These are phyloP conservation scores for Lophura nycthemera DNA, from an alignment of 2,113 vertebrate genomes.

Conservation along the genomic window DNA sequence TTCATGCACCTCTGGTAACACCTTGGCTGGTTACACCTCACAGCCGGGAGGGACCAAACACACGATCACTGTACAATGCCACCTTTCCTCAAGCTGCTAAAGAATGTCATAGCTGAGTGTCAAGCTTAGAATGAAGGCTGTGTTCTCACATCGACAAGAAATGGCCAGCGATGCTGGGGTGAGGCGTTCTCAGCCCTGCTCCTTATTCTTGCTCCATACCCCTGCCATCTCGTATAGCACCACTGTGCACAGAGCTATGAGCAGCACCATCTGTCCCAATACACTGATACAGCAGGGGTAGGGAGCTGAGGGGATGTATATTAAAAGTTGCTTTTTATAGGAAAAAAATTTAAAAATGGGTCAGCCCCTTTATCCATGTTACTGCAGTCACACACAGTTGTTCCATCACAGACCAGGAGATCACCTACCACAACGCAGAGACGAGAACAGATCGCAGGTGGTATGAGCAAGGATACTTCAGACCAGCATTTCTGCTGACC, in stretches of 20 bases:
- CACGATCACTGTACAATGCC: not conserved
- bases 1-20: not conserved
- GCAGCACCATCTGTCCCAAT: not conserved
- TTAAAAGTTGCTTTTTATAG: not conserved
- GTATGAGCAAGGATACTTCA: not conserved
- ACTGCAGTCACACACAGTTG: not conserved
- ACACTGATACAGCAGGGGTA: not conserved
- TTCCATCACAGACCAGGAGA: not conserved
- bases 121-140: not conserved
- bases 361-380: not conserved
- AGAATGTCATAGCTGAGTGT: not conserved
- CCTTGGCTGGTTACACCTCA: not conserved
- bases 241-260: not conserved
- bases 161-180: not conserved
- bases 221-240: not conserved
- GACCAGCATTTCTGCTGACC: slow-evolving; percentile 43
- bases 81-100: slow-evolving; percentile 7
- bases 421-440: slow-evolving; percentile 11
- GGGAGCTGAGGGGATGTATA: not conserved
- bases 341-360: too few species aligned
- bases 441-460: slow-evolving; percentile 15
- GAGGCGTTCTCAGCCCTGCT: fast-evolving
- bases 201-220: not conserved
- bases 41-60: not conserved
- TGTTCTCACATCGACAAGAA: not conserved